Base-by-base conservation (phyloP, 2,888 invertebrate species). In the Rhagonycha fulva region DNA sequence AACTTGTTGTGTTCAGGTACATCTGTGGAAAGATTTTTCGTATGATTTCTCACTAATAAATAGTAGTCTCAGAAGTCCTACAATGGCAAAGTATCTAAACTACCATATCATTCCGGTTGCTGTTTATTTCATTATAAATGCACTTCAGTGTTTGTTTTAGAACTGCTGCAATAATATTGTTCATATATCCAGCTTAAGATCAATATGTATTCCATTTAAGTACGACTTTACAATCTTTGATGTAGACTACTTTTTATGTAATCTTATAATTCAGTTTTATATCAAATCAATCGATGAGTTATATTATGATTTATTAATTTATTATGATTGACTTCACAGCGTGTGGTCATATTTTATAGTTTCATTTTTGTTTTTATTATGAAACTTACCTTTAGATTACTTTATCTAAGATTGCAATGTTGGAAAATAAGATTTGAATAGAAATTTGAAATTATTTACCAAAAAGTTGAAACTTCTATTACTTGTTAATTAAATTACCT, bases 171-270 rank as follows among this genome's bases (percentile, higher is more conserved):
- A 63, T 26, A 62, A 69, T 62, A 72, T 76, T 72, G 70, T n/a
- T 12, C 69, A 76, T 76, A 72, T 68, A 71, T 23, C 61, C 61
- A 63, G 71, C 74, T 76, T 71, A 68, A 62, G 14, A 62, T 71
- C 69, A 68, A 81, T 80, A 80, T 78, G 78, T 81, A 81, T 81
- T 80, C 80, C 70, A 71, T 72, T 74, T 74, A 76, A 74, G 80
- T 81, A 81, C 78, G 76, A 74, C 75, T 69, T 77, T 71, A 30
- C 79, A 73, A 75, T 76, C 78, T 80, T 80, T 77, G 79, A 78
- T 77, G 77, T 74, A 79, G 76, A 81, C 81, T 72, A 79, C 78
- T 81, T 81, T 81, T 81, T 81, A 69, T 74, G 10, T 62, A 23
- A 47, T 24, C 23, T 63, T 74, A 74, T 74, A 76, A 67, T 72